Evolutionary conservation across 1,140 invertebrate genomes (phyloP).

Genomic region (Mizuhopecten yessoensis): DNA sequence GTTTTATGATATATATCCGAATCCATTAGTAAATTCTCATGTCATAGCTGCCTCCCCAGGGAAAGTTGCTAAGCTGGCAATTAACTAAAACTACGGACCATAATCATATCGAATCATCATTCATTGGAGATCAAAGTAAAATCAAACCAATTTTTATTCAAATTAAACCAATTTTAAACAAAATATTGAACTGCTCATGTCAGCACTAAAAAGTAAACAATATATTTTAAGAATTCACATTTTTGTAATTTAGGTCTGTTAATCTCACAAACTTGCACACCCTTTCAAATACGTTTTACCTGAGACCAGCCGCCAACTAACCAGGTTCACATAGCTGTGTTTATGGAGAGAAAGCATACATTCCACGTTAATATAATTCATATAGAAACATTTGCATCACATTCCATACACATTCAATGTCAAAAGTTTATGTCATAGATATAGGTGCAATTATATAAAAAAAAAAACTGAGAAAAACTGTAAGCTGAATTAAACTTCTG

Average conservation of each 20-base stretch:
- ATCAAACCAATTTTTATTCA: background rate
- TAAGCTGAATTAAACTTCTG: too few relatives aligned
- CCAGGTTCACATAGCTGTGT: background rate
- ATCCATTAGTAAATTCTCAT: background rate
- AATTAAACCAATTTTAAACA: background rate
- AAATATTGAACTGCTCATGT: slow-evolving; percentile 4
- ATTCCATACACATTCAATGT: slow-evolving; percentile 23
- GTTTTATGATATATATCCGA: background rate
- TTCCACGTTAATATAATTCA: background rate
- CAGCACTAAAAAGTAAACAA: slow-evolving; percentile 23
- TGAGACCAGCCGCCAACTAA: background rate
- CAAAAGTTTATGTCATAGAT: background rate
- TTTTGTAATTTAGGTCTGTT: background rate
- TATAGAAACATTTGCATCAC: background rate
- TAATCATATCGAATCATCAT: background rate
- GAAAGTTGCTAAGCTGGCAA: background rate
- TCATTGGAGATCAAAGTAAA: background rate
- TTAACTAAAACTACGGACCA: background rate
- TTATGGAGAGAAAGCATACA: background rate
- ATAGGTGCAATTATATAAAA: background rate
- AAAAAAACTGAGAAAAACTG: background rate
- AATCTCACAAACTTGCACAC: slow-evolving; percentile 13
- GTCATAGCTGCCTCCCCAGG: background rate
- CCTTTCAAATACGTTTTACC: background rate
- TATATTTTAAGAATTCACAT: background rate